phyloP scores from a whole-genome alignment of 2,113 vertebrate species.

The Heliornis fulica region DNA sequence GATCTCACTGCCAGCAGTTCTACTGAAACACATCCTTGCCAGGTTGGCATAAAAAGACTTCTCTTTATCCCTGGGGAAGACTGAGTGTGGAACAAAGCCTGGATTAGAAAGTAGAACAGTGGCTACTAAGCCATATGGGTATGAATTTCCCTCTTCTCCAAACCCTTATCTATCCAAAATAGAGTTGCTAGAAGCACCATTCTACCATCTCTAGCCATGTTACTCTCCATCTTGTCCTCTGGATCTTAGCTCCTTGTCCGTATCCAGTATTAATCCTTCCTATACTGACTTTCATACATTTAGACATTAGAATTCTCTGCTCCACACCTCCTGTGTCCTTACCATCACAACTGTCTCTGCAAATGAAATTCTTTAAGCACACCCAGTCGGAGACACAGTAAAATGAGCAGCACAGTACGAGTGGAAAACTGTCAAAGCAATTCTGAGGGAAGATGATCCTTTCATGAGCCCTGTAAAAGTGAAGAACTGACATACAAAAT shows the following conservation, averaged over 20 bases:
- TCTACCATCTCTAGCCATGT: neutral
- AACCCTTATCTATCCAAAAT: neutral
- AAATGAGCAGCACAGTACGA: neutral
- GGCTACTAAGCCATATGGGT: neutral
- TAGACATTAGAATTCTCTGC: neutral
- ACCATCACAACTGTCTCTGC: neutral
- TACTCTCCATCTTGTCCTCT: neutral
- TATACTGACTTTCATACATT: neutral
- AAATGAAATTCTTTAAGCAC: neutral
- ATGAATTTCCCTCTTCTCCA: neutral
- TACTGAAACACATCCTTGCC: neutral
- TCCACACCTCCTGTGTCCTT: neutral
- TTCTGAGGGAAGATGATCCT: neutral
- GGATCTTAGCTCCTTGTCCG: neutral
- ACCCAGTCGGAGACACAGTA: neutral
- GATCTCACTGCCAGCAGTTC: neutral
- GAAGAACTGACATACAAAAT: neutral
- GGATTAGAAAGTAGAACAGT: neutral
- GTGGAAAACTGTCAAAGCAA: neutral
- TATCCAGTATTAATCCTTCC: neutral
- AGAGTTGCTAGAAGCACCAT: neutral
- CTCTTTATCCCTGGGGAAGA: neutral
- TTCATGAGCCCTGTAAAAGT: neutral
- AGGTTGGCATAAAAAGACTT: neutral
- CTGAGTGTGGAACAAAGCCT: neutral